These are phyloP conservation scores for Eucriotettix oculatus DNA, from an alignment of 2,888 invertebrate species.

Conservation along the genomic window DNA sequence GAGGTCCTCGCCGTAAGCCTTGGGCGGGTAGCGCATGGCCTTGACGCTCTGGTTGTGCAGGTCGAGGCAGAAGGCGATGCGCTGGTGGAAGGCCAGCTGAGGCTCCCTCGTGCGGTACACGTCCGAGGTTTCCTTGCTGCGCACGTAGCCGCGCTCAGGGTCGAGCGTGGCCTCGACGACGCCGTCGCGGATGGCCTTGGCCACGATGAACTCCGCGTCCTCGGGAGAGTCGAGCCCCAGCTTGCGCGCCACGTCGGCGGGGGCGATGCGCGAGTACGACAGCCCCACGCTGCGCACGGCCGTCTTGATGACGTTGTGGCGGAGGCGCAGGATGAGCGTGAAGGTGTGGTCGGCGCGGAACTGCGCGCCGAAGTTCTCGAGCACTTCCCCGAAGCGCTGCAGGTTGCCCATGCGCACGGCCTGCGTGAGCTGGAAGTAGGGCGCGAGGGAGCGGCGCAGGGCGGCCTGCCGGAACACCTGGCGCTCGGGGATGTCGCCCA, in stretches of 20 bases:
- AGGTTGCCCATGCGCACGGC: conserved; percentile 91
- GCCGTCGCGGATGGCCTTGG: conserved; percentile 94
- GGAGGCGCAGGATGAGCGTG: conserved; percentile 82
- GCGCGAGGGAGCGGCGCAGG: conserved; percentile 71
- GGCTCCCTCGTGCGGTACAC: conserved; percentile 95
- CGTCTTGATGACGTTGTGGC: conserved; percentile 98
- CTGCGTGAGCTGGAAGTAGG: conserved; percentile 96
- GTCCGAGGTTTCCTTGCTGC: conserved; percentile 93
- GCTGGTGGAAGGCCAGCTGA: conserved; percentile 87
- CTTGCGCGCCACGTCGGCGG: conserved; percentile 87
- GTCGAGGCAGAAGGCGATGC: conserved; percentile 93
- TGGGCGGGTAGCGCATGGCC: conserved; percentile 98
- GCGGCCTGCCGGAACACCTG: conserved; percentile 86
- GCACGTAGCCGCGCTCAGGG: conserved; percentile 90
- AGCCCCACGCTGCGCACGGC: conserved; percentile 90
- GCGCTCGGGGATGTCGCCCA: conserved; percentile 96
- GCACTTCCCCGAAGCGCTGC: conserved; percentile 81
- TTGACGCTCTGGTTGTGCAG: conserved; percentile 98
- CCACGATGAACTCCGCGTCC: conserved; percentile 98
- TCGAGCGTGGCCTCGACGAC: conserved; percentile 96
- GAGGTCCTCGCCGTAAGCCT: conserved; percentile 93
- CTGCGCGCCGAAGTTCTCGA: conserved; percentile 78
- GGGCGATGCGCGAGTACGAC: conserved; percentile 91
- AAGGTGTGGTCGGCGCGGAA: conserved; percentile 92
- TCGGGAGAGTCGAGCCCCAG: conserved; percentile 86